phyloP scores from a whole-genome alignment of 2,797 vertebrate species.

The Molothrus aeneus region DNA sequence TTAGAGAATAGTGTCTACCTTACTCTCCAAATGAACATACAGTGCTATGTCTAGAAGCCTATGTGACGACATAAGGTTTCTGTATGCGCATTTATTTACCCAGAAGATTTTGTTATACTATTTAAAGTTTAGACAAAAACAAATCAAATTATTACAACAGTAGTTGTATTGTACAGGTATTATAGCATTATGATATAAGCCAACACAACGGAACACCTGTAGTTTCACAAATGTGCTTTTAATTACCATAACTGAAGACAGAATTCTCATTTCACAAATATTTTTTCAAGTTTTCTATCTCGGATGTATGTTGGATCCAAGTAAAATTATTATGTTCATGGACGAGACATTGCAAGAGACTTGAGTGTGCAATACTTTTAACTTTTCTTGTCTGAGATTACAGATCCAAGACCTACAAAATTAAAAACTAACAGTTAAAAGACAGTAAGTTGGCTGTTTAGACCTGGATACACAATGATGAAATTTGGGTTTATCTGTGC shows the following conservation, averaged over 20 bases:
- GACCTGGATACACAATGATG: not conserved
- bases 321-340: not conserved
- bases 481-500: not conserved
- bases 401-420: not conserved
- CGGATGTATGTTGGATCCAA: not conserved
- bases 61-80: not conserved
- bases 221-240: not conserved
- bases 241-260: not conserved
- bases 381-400: not conserved
- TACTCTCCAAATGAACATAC: not conserved
- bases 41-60: not conserved
- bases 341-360: not conserved
- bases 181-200: not conserved
- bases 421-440: not conserved
- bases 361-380: not conserved
- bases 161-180: not conserved
- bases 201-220: not conserved
- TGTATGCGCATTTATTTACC: not conserved
- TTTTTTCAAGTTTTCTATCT: not conserved
- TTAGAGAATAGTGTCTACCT: not conserved
- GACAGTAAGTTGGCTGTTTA: not conserved
- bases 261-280: not conserved
- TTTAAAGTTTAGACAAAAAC: conserved; percentile 9
- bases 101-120: not conserved
- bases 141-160: not conserved